Evolutionary conservation across 92 coral and sea anemone species (phyloP), one percentile per base, ranked within the genome.

Genomic region (Anthopleura xanthogrammica): DNA sequence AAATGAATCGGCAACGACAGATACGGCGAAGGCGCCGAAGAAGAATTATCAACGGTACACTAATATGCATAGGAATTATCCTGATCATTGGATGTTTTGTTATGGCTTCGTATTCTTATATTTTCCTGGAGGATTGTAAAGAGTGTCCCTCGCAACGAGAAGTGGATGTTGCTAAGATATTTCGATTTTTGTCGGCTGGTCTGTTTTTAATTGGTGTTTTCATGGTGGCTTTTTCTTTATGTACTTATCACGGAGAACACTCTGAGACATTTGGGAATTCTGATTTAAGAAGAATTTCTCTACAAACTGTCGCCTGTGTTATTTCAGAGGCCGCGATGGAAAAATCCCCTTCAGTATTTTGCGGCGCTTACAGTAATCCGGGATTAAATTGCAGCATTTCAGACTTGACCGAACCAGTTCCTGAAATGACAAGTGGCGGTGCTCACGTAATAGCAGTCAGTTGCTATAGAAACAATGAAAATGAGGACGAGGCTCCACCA

Each of bases 31-130:
- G 60, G 73, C 75, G 64, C 17, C 40, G 66, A 52, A 71, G 62
- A 29, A 79, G 85, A 9, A 10, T 81, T 0, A n/a, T 81, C 6
- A 72, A 80, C 71, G 50, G 66, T 60, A 29, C 62, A 41, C 58
- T 88, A 5, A 79, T 93, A 41, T 72, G 91, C 42, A 70, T 84
- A 13, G 95, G 98, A 50, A 85, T 93, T 57, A 24, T 87, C 10
- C 71, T 88, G 57, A 91, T 93, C 75, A 85, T 92, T 2, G 84
- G 86, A 3, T 91, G 95, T 73, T 92, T 93, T 77, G 89, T 89
- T 40, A 86, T 93, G 81, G 98, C 98, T 0, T 87, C 92, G 1
- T 85, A 89, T 77, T 90, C 95, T 13, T 93, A 89, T 65, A 68
- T 89, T 24, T 84, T 93, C 20, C 82, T 93, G 48, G 92, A 92